Evolutionary conservation across 2,113 vertebrate genomes (phyloP).

Genomic region (Natator depressus): DNA sequence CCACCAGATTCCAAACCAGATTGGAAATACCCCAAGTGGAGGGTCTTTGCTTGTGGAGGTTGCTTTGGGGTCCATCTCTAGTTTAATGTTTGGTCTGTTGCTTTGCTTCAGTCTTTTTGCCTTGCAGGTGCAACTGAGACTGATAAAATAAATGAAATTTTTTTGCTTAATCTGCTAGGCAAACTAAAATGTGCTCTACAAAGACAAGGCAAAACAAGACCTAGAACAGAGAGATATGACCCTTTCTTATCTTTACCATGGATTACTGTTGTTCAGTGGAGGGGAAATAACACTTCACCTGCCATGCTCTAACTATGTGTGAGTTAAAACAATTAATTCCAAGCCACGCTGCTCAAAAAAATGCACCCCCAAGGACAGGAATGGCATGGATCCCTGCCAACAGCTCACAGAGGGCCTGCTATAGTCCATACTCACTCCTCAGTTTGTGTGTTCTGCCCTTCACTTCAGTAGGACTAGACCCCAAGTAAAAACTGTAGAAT

Average conservation of each 20-base stretch:
- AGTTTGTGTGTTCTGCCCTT: not conserved
- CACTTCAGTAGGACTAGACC: not conserved
- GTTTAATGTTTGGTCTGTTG: not conserved
- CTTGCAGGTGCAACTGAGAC: accelerated
- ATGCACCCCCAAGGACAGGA: not conserved
- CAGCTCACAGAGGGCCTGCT: not conserved
- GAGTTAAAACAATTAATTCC: not conserved
- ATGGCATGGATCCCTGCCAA: not conserved
- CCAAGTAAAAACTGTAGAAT: not conserved
- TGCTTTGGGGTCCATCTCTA: not conserved
- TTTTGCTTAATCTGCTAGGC: not conserved
- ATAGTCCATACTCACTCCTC: not conserved
- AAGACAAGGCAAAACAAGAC: not conserved
- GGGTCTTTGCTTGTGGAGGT: not conserved
- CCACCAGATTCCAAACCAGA: not conserved
- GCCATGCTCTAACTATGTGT: not conserved
- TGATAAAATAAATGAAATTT: not conserved
- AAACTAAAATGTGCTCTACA: not conserved
- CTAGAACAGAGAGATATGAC: not conserved
- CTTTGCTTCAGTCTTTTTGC: not conserved
- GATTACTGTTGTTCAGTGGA: not conserved
- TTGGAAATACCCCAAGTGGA: not conserved
- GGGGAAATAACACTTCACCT: not conserved
- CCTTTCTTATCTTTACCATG: not conserved
- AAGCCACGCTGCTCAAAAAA: not conserved